Evolutionary conservation across 1,140 invertebrate genomes (phyloP).

Genomic region (Eriosoma lanigerum): DNA sequence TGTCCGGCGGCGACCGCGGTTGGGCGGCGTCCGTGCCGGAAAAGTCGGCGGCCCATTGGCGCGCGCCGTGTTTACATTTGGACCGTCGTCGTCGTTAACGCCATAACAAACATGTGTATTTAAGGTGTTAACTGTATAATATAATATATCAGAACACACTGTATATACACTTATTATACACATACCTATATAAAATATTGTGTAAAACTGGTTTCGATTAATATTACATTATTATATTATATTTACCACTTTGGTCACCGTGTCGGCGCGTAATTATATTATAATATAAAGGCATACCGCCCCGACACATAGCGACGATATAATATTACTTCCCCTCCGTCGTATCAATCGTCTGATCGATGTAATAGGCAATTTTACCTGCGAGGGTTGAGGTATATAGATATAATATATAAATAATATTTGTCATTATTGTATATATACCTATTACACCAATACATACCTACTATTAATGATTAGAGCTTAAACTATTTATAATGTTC

Average conservation of each 20-base stretch:
- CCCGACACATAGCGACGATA: background rate
- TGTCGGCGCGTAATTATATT: too few species aligned
- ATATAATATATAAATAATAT: too few species aligned
- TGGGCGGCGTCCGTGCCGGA: constrained; percentile 18
- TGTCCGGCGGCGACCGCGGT: background rate
- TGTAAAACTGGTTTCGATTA: constrained; percentile 34
- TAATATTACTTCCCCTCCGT: constrained; percentile 16
- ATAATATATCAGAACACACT: too few species aligned
- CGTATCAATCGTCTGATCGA: too few species aligned
- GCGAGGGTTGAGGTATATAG: too few species aligned
- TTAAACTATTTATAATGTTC: too few species aligned
- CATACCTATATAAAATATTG: background rate
- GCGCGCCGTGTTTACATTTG: constrained; percentile 35
- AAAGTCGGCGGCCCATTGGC: constrained; percentile 31
- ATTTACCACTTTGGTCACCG: background rate
- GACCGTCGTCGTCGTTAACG: constrained; percentile 47
- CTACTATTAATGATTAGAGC: too few species aligned
- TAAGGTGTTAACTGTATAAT: constrained; percentile 49
- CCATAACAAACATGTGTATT: constrained; percentile 49
- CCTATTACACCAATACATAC: too few species aligned
- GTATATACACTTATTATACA: too few species aligned
- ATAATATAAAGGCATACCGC: background rate
- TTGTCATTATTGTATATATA: too few species aligned
- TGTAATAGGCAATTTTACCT: too few species aligned
- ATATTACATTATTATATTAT: background rate